Percentiles rank a stretch among this genome's conserved stretches.
Conservation (phyloP, 1,140 invertebrate genomes). For the Oncopodura yosiiana region DNA sequence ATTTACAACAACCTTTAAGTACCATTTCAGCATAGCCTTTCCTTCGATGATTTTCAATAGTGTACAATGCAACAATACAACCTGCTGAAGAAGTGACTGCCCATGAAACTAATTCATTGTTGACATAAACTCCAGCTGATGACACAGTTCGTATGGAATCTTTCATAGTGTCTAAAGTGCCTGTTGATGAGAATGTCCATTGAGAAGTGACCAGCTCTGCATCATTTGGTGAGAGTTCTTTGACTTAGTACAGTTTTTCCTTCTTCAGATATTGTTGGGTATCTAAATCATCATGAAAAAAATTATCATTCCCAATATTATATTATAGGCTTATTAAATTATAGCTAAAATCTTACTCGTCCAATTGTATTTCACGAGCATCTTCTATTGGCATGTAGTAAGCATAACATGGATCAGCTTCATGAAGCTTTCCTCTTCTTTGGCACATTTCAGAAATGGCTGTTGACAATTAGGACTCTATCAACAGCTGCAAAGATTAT, state of each 20-base stretch:
- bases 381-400: too few species aligned
- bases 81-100: background rate
- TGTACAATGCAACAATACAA: background rate
- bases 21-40: background rate
- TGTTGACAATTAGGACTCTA: background rate
- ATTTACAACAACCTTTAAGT: background rate
- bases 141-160: background rate
- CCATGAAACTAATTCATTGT: background rate
- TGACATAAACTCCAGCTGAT: constrained; percentile 1
- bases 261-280: background rate
- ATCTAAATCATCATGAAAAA: background rate
- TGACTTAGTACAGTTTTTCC: background rate
- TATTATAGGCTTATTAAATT: too few species aligned
- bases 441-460: background rate
- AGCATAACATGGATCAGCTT: background rate
- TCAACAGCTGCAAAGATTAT: background rate
- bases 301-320: too few species aligned
- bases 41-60: background rate
- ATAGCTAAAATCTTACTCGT: too few species aligned
- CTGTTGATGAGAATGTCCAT: background rate
- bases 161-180: background rate
- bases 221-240: background rate
- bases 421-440: background rate
- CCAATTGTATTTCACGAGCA: too few species aligned
- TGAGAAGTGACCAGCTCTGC: background rate